Evolutionary conservation across 2,888 invertebrate species (phyloP).

Genomic region (Meiosimyza decipiens): DNA sequence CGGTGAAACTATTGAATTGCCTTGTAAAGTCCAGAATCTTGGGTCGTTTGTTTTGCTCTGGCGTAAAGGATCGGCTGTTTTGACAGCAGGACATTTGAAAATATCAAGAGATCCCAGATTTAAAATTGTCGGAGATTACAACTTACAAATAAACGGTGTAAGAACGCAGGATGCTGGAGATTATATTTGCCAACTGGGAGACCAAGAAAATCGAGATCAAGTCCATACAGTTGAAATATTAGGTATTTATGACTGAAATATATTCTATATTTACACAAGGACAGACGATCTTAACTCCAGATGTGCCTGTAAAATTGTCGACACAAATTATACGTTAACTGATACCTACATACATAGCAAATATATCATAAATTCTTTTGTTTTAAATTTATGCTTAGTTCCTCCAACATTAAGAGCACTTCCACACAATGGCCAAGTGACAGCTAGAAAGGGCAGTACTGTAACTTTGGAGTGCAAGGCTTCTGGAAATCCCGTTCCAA

Average conservation of each 20-base stretch:
- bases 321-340: too few species aligned
- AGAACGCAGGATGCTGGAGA: conserved; percentile 79
- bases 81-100: conserved; percentile 78
- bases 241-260: conserved; percentile 51
- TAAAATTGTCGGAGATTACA: conserved; percentile 76
- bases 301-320: too few species aligned
- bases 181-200: conserved; percentile 79
- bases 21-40: conserved; percentile 83
- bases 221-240: conserved; percentile 80
- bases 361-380: background rate
- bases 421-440: conserved; percentile 75
- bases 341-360: too few species aligned
- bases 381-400: conserved; percentile 61
- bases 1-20: conserved; percentile 80
- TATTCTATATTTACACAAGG: background rate
- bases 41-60: conserved; percentile 75
- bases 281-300: too few species aligned
- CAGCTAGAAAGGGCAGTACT: conserved; percentile 75
- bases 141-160: conserved; percentile 77
- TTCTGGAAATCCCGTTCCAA: conserved; percentile 78
- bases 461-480: conserved; percentile 78
- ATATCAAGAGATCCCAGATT: conserved; percentile 76
- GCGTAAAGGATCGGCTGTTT: conserved; percentile 76
- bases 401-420: conserved; percentile 76
- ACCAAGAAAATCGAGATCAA: conserved; percentile 76